A percentile compares a stretch with the other conserved stretches of the same genome.
These are phyloP conservation scores for Anniella stebbinsi DNA, from an alignment of 2,797 vertebrate species.

Conservation along the genomic window DNA sequence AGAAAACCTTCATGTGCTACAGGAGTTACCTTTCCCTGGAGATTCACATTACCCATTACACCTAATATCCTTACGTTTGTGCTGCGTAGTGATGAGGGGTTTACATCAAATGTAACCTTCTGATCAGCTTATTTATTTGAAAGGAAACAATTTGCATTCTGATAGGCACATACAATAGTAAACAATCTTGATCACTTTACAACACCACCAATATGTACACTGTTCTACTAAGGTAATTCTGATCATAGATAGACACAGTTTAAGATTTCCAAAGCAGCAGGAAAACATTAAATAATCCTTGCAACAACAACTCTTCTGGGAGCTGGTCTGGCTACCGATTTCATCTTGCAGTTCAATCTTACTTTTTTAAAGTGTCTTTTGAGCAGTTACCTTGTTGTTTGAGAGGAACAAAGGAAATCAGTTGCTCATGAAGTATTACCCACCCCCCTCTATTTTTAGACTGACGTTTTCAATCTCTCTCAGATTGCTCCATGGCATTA, in stretches of 20 bases:
- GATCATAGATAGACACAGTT: constrained; percentile 53
- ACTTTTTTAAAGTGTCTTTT: constrained; percentile 33
- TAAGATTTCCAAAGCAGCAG: neutral
- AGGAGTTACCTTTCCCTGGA: neutral
- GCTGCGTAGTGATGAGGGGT: constrained; percentile 4
- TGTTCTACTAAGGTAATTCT: constrained; percentile 39
- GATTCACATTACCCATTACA: constrained; percentile 31
- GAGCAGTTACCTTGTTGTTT: constrained; percentile 17
- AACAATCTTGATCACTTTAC: constrained; percentile 39
- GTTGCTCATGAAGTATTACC: constrained; percentile 28
- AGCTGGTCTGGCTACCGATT: constrained; percentile 24
- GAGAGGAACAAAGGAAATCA: constrained; percentile 41
- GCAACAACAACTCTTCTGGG: constrained; percentile 32
- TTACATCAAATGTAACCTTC: constrained; percentile 14
- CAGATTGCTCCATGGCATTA: constrained; percentile 8
- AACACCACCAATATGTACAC: constrained; percentile 37
- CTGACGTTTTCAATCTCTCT: constrained; percentile 52
- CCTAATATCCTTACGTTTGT: constrained; percentile 33
- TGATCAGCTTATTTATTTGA: constrained; percentile 39
- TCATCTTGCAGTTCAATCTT: constrained; percentile 28
- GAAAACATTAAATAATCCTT: constrained; percentile 50
- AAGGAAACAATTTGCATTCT: constrained; percentile 26
- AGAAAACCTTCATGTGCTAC: neutral
- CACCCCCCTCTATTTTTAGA: constrained; percentile 40
- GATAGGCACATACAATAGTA: neutral